Evolutionary conservation across 1,140 invertebrate genomes (phyloP).

Genomic region (Penaeus indicus): DNA sequence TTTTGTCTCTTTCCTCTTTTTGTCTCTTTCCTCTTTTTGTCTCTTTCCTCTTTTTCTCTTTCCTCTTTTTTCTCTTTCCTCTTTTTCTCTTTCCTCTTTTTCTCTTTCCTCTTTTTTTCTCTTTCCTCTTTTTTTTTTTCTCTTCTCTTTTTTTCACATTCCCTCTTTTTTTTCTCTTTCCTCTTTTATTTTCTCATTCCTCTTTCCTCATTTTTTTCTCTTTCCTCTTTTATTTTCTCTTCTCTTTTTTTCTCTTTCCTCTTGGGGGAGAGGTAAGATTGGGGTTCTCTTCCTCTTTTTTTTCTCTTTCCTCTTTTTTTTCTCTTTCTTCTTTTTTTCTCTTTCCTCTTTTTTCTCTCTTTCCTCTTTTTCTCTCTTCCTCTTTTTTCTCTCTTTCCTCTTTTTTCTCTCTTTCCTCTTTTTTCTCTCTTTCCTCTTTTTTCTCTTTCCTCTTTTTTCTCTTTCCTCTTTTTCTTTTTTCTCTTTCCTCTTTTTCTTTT

Average conservation of each 20-base stretch:
- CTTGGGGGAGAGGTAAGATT: too few species aligned
- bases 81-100: background rate
- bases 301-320: background rate
- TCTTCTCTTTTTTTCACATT: background rate
- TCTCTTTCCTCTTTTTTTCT: background rate
- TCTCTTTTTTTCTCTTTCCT: background rate
- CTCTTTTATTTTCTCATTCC: background rate
- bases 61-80: background rate
- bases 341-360: constrained; percentile 21
- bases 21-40: constrained; percentile 18
- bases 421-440: constrained; percentile 4
- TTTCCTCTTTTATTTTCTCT: background rate
- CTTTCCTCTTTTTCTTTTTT: background rate
- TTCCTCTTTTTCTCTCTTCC: background rate
- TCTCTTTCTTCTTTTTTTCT: background rate
- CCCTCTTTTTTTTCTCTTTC: background rate
- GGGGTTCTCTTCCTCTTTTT: background rate
- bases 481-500: background rate
- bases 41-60: constrained; percentile 4
- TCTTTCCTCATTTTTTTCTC: background rate
- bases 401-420: background rate
- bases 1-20: constrained; percentile 28
- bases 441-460: constrained; percentile 4
- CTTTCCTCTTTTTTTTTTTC: background rate
- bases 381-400: constrained; percentile 15